phyloP scores from a whole-genome alignment of 2,888 invertebrate genomes.

The Abrostola triplasia region DNA sequence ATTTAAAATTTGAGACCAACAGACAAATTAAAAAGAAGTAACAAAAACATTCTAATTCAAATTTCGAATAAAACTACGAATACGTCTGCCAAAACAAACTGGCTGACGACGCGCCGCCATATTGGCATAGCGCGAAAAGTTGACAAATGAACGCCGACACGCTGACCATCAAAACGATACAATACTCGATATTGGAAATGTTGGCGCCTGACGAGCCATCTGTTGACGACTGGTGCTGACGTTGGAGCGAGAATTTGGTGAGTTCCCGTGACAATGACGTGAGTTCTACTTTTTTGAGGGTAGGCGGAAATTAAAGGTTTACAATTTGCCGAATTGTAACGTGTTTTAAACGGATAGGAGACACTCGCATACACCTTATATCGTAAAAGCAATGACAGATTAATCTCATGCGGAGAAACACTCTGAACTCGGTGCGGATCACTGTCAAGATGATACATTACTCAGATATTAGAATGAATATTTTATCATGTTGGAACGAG shows the following conservation, averaged over 20 bases:
- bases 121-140: neutral
- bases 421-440: no score
- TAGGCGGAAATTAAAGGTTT: neutral
- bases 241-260: slow-evolving; percentile 26
- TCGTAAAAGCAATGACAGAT: no score
- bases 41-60: slow-evolving; percentile 1
- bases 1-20: no score
- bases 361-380: no score
- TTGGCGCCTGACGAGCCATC: slow-evolving; percentile 44
- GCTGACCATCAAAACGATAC: slow-evolving; percentile 58
- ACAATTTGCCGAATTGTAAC: no score
- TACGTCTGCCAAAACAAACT: slow-evolving; percentile 5
- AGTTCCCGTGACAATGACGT: slow-evolving; percentile 8
- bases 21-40: neutral
- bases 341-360: no score
- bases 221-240: slow-evolving; percentile 43
- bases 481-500: no score
- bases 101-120: slow-evolving; percentile 19
- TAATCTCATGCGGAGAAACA: no score
- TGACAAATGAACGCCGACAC: slow-evolving; percentile 49
- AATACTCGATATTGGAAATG: slow-evolving; percentile 54
- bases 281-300: neutral
- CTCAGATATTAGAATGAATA: no score
- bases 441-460: no score
- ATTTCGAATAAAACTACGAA: slow-evolving; percentile 1